Evolutionary conservation across 2,113 vertebrate species (phyloP).

Genomic region (Thalassarche chlororhynchos): DNA sequence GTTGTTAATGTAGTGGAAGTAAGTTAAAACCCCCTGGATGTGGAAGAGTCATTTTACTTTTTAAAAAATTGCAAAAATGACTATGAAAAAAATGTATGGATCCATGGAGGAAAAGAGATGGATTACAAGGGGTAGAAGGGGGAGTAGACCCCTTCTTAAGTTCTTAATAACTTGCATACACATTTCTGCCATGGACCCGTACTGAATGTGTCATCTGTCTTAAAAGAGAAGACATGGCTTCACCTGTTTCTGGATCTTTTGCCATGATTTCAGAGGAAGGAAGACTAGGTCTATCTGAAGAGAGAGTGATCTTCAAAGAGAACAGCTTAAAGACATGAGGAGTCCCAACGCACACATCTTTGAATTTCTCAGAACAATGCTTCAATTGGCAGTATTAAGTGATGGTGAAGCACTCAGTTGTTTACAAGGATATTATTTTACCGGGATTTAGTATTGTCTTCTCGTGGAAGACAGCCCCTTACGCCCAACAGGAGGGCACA

Average conservation of each 20-base stretch:
- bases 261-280: not conserved
- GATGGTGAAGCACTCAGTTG: not conserved
- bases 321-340: not conserved
- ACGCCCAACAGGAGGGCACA: not conserved
- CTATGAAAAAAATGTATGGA: accelerated
- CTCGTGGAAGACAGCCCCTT: not conserved
- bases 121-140: not conserved
- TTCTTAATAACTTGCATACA: not conserved
- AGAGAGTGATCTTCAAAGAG: not conserved
- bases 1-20: not conserved
- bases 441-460: not conserved
- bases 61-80: not conserved
- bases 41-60: not conserved
- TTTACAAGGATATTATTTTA: not conserved
- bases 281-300: not conserved
- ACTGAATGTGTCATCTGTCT: not conserved
- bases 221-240: not conserved
- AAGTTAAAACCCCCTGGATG: not conserved
- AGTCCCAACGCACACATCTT: accelerated
- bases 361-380: not conserved
- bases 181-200: not conserved
- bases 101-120: not conserved
- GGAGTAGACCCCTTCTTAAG: not conserved
- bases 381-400: not conserved
- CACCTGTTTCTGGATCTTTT: not conserved